Base-by-base conservation (phyloP, 1,140 invertebrate genomes). In the Grapholita molesta region DNA sequence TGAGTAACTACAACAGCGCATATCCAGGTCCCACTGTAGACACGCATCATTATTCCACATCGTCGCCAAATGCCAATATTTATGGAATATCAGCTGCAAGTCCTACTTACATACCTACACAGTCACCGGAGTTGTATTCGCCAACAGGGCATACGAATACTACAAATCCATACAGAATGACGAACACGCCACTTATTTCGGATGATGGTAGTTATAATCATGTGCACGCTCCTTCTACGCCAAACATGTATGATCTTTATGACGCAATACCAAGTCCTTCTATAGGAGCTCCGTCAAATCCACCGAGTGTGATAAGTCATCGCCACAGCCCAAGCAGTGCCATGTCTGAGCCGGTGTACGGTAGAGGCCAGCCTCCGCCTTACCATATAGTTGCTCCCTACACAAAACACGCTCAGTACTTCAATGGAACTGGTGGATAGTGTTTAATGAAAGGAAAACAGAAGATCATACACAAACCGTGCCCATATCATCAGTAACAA, bases 381-480 rank as follows among this genome's bases (percentile, higher is more conserved):
- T 92, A 92, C 71, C 92, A 92, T 48, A 92, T 92, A 82, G 92
- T 91, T 30, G 92, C 92, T 33, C 89, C 92, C n/a, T 93, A 89
- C 70, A 92, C 92, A 24, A 93, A 93, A 82, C 92, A 93, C 83
- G 92, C 92, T 75, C 92, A 93, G 72, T 93, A 91, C 79, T 93
- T 93, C 71, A 92, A 93, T 81, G 88, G 88, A 35, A 86, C 88
- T 48, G 88, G 88, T 66, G 88, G 88, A 87, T 91, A 91, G 83
- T 85, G 77, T 57, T 78, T 69, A 66, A 21, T 28, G 23, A 64
- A 74, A 25, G 68, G 73, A 69, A 74, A 73, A 66, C 69, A 55
- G 24, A 70, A 64, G 64, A 68, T 65, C 73, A 69, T 74, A 53
- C 69, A 66, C 21, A 72, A 67, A 72, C 70, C 65, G 38, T 68